Base-by-base conservation (phyloP, 2,113 vertebrate genomes). In the Bufo gargarizans region DNA sequence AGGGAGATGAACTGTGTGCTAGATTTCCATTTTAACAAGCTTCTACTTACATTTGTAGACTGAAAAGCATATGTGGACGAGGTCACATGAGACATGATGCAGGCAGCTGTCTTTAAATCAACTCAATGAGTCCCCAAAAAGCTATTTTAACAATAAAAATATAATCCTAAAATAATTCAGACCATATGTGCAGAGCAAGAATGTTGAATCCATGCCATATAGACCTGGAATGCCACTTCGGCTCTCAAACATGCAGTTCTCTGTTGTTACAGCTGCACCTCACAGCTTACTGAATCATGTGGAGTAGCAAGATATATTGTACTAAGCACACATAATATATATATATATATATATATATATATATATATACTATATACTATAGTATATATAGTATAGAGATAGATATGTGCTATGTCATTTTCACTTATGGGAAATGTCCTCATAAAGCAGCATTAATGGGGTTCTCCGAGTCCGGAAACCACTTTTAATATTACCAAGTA, bases 51-150 rank as follows among this genome's bases (percentile, higher is more conserved):
- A 72, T 65, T 33, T 67, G 16, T 59, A 84, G 71, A 65, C 50
- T 77, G 87, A 63, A 20, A 22, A 84, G 59, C 81, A 88, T 76
- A 84, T 88, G 81, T 84, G 79, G 71, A 83, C 43, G 14, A 0
- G 61, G 58, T 67, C 87, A 77, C 81, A 84, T 67, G 87, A 88
- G 71, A 88, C 87, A 76, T 16, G 43, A 76, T 76, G 79, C 67
- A 88, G 56, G 67, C 86, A 88, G 80, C 87, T 88, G 81, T 71
- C 87, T 84, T 84, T 88, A 88, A 88, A 88, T 88, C 87, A 88
- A 84, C 81, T 83, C 87, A 88, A 88, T 88, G 87, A 88, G 80
- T 84, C 87, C 87, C 87, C 87, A 83, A 88, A 88, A 88, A 88
- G 72, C 87, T 84, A 88, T 88, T 84, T 84, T 84, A 84, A 88